Conservation (phyloP, 2,797 vertebrate species). For the Morelia viridis region DNA sequence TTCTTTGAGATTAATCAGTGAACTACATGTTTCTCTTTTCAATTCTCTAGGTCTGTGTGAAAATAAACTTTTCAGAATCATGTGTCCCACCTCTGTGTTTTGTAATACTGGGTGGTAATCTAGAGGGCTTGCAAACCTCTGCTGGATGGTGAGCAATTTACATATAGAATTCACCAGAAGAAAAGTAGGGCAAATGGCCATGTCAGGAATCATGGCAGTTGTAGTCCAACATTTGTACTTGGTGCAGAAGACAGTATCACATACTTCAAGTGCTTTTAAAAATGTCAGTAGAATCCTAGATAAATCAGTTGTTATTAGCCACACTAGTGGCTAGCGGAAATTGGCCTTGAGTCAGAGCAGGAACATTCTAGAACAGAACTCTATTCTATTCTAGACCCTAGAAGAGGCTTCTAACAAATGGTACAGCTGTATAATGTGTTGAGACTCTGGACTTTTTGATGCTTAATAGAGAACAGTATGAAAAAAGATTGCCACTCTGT, state of each 20-base stretch:
- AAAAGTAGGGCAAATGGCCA: not conserved
- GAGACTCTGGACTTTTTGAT: no score
- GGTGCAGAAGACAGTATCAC: not conserved
- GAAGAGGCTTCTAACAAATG: no score
- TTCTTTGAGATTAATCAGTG: not conserved
- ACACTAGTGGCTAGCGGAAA: not conserved
- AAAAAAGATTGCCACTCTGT: not conserved
- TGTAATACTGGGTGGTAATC: not conserved
- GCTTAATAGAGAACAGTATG: no score
- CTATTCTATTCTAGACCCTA: no score
- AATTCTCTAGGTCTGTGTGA: not conserved
- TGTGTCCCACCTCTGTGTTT: not conserved
- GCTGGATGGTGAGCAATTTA: not conserved
- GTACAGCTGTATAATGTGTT: no score
- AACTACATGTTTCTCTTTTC: not conserved
- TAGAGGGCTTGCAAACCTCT: not conserved
- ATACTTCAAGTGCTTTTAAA: not conserved
- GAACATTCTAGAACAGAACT: not conserved
- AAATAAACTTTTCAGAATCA: not conserved
- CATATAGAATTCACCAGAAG: not conserved
- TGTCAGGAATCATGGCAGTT: not conserved
- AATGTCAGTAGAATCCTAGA: not conserved
- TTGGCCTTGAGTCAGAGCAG: not conserved
- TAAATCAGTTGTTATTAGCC: not conserved
- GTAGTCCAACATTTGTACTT: not conserved